A percentile compares a stretch with the other conserved stretches of the same genome.
Evolutionary conservation across 2,113 vertebrate genomes (phyloP).

Genomic region (Scytalopus superciliaris): DNA sequence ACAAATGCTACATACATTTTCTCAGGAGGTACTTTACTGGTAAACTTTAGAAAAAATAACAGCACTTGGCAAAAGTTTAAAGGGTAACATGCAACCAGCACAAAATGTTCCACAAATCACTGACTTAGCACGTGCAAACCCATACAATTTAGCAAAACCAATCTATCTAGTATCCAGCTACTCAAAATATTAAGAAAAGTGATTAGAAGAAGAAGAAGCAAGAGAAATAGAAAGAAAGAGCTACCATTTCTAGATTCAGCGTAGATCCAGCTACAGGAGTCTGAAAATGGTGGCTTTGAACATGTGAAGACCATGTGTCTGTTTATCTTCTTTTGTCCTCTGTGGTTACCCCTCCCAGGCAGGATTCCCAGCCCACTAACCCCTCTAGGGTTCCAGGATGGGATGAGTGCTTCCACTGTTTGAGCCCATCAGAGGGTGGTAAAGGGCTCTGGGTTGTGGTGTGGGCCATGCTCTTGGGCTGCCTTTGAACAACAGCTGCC

Average conservation of each 20-base stretch:
- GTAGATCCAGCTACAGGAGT: background rate
- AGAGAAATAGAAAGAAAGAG: background rate
- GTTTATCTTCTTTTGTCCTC: background rate
- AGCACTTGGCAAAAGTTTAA: background rate
- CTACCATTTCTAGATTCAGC: background rate
- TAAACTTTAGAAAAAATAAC: background rate
- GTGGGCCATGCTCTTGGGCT: background rate
- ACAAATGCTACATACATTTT: background rate
- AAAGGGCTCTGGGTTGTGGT: background rate
- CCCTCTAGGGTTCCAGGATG: background rate
- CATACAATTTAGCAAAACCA: background rate
- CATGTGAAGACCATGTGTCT: background rate
- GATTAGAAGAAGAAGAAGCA: background rate
- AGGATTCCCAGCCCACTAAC: background rate
- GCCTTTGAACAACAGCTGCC: background rate
- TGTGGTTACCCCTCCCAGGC: background rate
- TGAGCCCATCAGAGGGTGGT: background rate
- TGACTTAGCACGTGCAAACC: background rate
- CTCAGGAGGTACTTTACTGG: background rate
- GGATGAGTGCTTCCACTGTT: background rate
- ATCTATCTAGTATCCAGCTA: background rate
- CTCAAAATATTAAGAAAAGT: background rate
- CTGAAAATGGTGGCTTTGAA: background rate
- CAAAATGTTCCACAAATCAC: background rate
- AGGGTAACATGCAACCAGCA: background rate